Evolutionary conservation across 2,113 vertebrate genomes (phyloP).

Genomic region (Sinocyclocheilus maitianheensis): DNA sequence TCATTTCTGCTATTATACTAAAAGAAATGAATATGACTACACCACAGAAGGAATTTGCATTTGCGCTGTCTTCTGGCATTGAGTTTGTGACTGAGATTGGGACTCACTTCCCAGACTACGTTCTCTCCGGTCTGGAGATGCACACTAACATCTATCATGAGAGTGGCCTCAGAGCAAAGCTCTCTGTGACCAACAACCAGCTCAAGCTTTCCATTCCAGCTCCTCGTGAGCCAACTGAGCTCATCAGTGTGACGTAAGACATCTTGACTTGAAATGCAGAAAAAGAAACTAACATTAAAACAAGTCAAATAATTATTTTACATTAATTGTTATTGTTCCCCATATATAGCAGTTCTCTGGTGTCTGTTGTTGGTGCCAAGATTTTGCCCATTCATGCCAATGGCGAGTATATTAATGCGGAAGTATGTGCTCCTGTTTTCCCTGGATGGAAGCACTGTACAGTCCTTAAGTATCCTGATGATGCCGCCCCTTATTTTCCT

Average conservation of each 20-base stretch:
- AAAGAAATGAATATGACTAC: not conserved
- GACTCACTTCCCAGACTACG: conserved; percentile 82
- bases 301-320: not conserved
- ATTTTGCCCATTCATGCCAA: conserved; percentile 74
- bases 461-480: conserved; percentile 73
- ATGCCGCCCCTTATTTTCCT: conserved; percentile 80
- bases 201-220: conserved; percentile 84
- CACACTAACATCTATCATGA: conserved; percentile 88
- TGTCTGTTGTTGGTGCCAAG: conserved; percentile 79
- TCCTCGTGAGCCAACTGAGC: conserved; percentile 74
- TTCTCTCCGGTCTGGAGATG: conserved; percentile 82
- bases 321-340: not conserved
- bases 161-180: conserved; percentile 74
- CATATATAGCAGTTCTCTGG: conserved; percentile 77
- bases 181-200: conserved; percentile 70
- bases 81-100: conserved; percentile 87
- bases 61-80: conserved; percentile 84
- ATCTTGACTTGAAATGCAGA: not conserved
- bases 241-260: conserved; percentile 84
- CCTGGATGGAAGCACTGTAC: conserved; percentile 82
- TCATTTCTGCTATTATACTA: not conserved
- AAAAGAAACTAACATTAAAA: not conserved
- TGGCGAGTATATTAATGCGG: conserved; percentile 63
- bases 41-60: conserved; percentile 75
- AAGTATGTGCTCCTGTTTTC: conserved; percentile 78